Evolutionary conservation across 2,797 vertebrate species (phyloP).

Genomic region (Gambusia yucatana): DNA sequence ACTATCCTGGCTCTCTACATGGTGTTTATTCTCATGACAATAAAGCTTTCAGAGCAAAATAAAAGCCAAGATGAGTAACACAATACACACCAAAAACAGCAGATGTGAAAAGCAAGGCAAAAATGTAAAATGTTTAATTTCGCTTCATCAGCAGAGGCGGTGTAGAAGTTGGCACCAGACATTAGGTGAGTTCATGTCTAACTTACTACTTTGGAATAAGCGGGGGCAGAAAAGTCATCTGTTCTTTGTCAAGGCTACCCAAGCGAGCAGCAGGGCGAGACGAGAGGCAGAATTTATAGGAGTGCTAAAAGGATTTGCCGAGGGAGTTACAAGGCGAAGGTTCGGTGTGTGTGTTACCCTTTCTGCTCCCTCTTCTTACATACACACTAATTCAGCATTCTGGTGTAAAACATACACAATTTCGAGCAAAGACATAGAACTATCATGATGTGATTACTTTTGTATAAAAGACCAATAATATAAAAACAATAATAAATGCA

Average conservation of each 20-base stretch:
- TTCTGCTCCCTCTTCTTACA: conserved; percentile 10
- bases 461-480: neutral
- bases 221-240: conserved; percentile 61
- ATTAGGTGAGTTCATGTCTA: conserved; percentile 66
- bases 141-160: conserved; percentile 40
- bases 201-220: conserved; percentile 47
- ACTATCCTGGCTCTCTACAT: neutral
- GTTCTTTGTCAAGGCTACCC: conserved; percentile 66
- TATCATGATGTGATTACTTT: neutral
- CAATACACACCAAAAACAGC: neutral
- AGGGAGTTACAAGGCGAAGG: conserved; percentile 58
- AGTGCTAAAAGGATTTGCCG: conserved; percentile 62
- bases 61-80: conserved; percentile 10
- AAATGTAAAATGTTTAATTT: conserved; percentile 16
- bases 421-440: conserved; percentile 13
- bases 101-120: conserved; percentile 15
- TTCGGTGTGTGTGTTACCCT: conserved; percentile 9
- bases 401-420: conserved; percentile 36
- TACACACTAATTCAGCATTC: conserved; percentile 11
- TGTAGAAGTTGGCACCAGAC: conserved; percentile 48
- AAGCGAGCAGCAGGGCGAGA: conserved; percentile 49
- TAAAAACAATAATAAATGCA: neutral
- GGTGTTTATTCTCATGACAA: neutral
- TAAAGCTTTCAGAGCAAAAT: conserved; percentile 14
- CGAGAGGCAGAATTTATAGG: conserved; percentile 61